Percentiles rank a stretch among this genome's conserved stretches.
phyloP scores from a whole-genome alignment of 2,113 vertebrate species.

The Alaudala cheleensis region DNA sequence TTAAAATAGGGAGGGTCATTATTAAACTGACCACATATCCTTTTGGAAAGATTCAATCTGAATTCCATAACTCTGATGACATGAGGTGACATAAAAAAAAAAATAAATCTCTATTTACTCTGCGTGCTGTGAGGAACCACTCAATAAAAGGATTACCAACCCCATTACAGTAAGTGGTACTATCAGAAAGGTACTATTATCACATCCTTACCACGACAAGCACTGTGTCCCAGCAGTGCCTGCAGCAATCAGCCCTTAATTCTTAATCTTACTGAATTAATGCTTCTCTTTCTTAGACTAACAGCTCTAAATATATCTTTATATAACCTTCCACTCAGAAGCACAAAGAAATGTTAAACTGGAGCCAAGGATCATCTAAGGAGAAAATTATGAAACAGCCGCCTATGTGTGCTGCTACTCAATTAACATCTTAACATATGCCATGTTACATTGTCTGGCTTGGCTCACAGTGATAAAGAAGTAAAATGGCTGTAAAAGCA shows the following conservation, averaged over 20 bases:
- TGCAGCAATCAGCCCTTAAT: conserved; percentile 23
- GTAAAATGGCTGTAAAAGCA: conserved; percentile 60
- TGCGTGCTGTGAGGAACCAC: neutral
- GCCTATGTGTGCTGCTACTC: conserved; percentile 29
- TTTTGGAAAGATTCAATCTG: neutral
- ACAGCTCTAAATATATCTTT: conserved; percentile 56
- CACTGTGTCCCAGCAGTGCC: neutral
- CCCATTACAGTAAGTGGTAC: neutral
- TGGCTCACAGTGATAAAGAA: conserved; percentile 30
- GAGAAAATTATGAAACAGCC: conserved; percentile 51
- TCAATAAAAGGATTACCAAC: neutral
- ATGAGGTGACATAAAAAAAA: neutral
- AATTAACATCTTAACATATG: conserved; percentile 61
- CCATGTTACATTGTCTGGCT: conserved; percentile 48
- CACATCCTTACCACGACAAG: neutral
- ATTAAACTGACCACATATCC: neutral
- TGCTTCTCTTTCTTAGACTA: conserved; percentile 38
- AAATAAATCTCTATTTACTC: neutral
- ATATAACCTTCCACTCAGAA: conserved; percentile 42
- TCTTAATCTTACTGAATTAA: conserved; percentile 55
- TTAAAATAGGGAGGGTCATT: neutral
- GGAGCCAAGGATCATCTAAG: conserved; percentile 52
- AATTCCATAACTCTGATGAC: neutral
- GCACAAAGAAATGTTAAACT: conserved; percentile 50
- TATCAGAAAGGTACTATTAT: conserved; percentile 43